Base-by-base conservation (phyloP, 2,797 vertebrate species). In the Muscicapa comitata region DNA sequence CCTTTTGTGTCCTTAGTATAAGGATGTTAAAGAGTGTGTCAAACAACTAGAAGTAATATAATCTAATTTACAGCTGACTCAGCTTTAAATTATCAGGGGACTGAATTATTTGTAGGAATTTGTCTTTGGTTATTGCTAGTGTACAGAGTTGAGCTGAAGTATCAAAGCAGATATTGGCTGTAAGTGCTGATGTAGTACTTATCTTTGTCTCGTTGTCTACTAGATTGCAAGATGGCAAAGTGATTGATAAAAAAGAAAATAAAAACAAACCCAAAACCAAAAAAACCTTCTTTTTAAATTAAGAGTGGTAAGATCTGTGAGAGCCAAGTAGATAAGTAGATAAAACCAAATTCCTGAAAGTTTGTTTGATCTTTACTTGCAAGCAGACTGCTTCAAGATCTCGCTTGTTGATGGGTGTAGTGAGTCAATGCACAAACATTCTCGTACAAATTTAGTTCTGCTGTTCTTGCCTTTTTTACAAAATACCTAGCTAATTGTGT, bases 241-340 rank as follows among this genome's bases (percentile, higher is more conserved):
- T 51, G 16, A 50, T 59, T 54, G 18, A 5, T 54, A 38, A 6
- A 78, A 29, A 25, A 29, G 9, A 42, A 81, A 75, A 12, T 4
- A 17, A 29, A 37, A 29, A 6, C 2, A 54, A 2, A 0, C 1
- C 2, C 14, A 6, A 16, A 26, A n/a, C 5, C 1, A 24, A 31
- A 11, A 1, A 26, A 59, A 43, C 0, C 3, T 65, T 13, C 1
- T 66, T 81, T 80, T 86, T 33, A 29, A 80, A 20, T 42, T 73
- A 73, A 54, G 26, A 72, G 43, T 31, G 2, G 2, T 24, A n/a
- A 67, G 86, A 59, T 33, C 19, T 8, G 18, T 14, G 9, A 59
- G 0, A 67, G 2, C 3, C 8, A 76, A 63, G 15, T 35, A 82
- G 23, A 35, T 38, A 18, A 33, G 5, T 11, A 63, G 20, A 9